Conservation (phyloP, 2,888 invertebrate genomes). For the Agrochola lychnidis region DNA sequence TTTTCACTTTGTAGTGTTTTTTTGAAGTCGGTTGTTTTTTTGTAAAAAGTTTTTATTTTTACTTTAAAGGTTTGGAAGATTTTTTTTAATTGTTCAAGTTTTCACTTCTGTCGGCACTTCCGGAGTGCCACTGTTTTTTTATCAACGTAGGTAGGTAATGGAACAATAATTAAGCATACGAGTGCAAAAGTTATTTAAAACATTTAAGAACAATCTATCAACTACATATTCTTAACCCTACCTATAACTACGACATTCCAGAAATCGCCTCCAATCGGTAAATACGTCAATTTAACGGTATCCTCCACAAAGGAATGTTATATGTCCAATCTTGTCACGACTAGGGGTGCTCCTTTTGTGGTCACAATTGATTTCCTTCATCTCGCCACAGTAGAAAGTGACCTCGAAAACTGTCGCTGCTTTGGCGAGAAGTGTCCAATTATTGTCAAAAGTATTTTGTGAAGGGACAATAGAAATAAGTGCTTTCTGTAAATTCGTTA, state of each 20-base stretch:
- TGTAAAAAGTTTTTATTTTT: too few species aligned
- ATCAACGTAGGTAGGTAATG: too few species aligned
- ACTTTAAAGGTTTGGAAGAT: too few species aligned
- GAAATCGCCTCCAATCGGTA: constrained; percentile 42
- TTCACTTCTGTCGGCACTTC: too few species aligned
- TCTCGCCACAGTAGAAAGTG: constrained; percentile 18
- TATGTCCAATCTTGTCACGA: constrained; percentile 61
- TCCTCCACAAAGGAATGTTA: constrained; percentile 59
- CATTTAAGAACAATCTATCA: not conserved
- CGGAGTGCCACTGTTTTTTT: too few species aligned
- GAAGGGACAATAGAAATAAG: constrained; percentile 7
- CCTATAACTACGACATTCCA: not conserved
- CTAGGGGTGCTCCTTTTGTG: constrained; percentile 52
- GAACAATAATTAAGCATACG: too few species aligned
- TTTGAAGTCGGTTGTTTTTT: too few species aligned
- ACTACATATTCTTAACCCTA: too few species aligned
- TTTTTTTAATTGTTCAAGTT: too few species aligned
- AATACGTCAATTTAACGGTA: constrained; percentile 48
- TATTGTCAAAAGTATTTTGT: constrained; percentile 15
- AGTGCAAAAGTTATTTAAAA: not conserved
- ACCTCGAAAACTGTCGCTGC: constrained; percentile 21
- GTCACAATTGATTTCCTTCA: constrained; percentile 58
- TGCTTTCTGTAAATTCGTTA: constrained; percentile 11
- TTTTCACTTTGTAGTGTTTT: too few species aligned
- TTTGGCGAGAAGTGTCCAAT: constrained; percentile 39